Evolutionary conservation across 2,888 invertebrate genomes (phyloP), one percentile per base, ranked within the genome.

Genomic region (Melipona bicolor): DNA sequence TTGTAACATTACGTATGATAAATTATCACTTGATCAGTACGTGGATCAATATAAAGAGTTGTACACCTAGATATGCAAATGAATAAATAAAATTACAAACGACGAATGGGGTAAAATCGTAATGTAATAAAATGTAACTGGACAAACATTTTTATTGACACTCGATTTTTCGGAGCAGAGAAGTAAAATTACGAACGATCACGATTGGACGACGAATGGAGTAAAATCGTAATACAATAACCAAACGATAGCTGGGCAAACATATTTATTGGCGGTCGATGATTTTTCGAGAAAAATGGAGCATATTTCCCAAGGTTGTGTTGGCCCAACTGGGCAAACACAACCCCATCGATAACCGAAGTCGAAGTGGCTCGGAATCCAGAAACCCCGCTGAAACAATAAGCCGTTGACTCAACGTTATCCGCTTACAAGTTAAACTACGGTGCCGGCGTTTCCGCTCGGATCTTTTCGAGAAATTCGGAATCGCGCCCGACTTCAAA

Each of bases 391-490:
- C 90, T 92, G 92, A 93, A 93, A 93, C 93, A 91, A 93, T 93
- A 93, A 94, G 93, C 93, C 93, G 92, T 93, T 93, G 92, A 93
- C 93, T 92, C 93, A 94, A 93, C 91, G 91, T 94, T 94, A 94
- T 94, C 94, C 93, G 91, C 92, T 94, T 94, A 94, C 94, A 94
- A 94, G 93, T 91, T 91, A 94, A 94, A 94, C 93, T 69, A 4
- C 43, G 84, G 68, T 65, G 85, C 73, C 85, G 87, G 85, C 88
- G 90, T 91, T 91, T 91, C 91, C 89, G 91, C 83, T 89, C 88
- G 91, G 92, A 92, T 93, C 91, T 90, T 89, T 84, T 88, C 83
- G 83, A 87, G 85, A 77, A 88, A 89, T 90, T 85, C 81, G 87
- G 83, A 87, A 87, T 87, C 87, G 89, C 87, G 70, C 72, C 73